Evolutionary conservation across 2,888 invertebrate species (phyloP).

Genomic region (Parnassius mnemosyne): DNA sequence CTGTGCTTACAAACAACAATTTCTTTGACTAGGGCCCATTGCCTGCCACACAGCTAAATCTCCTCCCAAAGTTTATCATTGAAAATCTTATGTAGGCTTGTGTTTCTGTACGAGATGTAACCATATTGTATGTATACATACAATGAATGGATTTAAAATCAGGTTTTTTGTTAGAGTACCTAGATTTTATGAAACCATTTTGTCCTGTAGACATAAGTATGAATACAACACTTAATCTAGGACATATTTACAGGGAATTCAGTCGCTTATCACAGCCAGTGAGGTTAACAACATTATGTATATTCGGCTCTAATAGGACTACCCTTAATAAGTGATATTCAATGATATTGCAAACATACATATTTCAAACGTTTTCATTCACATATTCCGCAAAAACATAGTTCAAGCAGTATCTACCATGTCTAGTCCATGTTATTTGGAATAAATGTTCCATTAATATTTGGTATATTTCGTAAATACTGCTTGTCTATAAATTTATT

Average conservation of each 20-base stretch:
- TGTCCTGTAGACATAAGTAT: slow-evolving; percentile 29
- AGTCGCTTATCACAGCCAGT: slow-evolving; percentile 54
- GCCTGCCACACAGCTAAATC: slow-evolving; percentile 10
- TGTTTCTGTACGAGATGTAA: slow-evolving; percentile 22
- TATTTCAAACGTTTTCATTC: background rate
- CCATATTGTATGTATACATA: slow-evolving; percentile 20
- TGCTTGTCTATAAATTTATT: background rate
- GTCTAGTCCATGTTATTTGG: background rate
- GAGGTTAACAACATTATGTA: slow-evolving; percentile 35
- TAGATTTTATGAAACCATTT: slow-evolving; percentile 1
- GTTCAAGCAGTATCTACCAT: background rate
- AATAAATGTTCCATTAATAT: background rate
- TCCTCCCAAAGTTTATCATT: slow-evolving; percentile 2
- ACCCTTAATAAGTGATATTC: background rate
- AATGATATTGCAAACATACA: slow-evolving; percentile 3
- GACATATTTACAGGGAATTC: slow-evolving; percentile 46
- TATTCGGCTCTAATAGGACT: slow-evolving; percentile 38
- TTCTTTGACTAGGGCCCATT: slow-evolving; percentile 23
- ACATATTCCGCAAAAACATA: background rate
- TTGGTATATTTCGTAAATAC: background rate
- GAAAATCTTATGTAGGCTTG: slow-evolving; percentile 16
- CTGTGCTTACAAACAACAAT: slow-evolving; percentile 13
- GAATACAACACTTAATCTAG: slow-evolving; percentile 35
- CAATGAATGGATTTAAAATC: background rate
- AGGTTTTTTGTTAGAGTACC: background rate